A percentile compares a stretch with the other conserved stretches of the same genome.
Evolutionary conservation across 2,113 vertebrate genomes (phyloP).

Genomic region (Peromyscus leucopus): DNA sequence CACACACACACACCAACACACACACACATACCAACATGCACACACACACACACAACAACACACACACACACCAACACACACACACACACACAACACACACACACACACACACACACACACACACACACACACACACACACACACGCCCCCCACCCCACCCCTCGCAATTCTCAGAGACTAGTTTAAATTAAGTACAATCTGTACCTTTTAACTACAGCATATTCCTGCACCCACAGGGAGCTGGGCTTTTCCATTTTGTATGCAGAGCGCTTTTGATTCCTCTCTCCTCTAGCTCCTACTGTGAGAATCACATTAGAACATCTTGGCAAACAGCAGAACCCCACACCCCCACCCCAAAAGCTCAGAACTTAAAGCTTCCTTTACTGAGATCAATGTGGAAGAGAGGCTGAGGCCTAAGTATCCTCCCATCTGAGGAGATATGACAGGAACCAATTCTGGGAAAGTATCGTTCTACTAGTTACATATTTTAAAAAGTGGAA

Average conservation of each 20-base stretch:
- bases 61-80: neutral
- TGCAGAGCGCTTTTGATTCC: conserved; percentile 34
- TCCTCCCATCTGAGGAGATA: neutral
- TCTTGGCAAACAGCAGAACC: conserved; percentile 44
- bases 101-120: neutral
- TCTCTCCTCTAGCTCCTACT: conserved; percentile 46
- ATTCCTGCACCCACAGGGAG: conserved; percentile 7
- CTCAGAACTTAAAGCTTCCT: conserved; percentile 42
- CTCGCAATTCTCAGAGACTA: conserved; percentile 9
- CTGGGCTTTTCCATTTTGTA: conserved; percentile 38
- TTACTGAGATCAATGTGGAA: conserved; percentile 10
- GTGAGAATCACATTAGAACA: conserved; percentile 49
- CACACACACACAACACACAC: no score
- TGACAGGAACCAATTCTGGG: neutral
- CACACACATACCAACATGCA: neutral
- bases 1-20: neutral
- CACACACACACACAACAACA: neutral
- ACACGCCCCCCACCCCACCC: no score
- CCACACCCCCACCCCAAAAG: neutral
- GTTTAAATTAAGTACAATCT: neutral
- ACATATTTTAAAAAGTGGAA: neutral
- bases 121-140: no score
- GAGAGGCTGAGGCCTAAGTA: neutral
- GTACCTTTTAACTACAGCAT: neutral
- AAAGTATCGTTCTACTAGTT: neutral